Evolutionary conservation across 2,113 vertebrate species (phyloP).

Genomic region (Setophaga petechia): DNA sequence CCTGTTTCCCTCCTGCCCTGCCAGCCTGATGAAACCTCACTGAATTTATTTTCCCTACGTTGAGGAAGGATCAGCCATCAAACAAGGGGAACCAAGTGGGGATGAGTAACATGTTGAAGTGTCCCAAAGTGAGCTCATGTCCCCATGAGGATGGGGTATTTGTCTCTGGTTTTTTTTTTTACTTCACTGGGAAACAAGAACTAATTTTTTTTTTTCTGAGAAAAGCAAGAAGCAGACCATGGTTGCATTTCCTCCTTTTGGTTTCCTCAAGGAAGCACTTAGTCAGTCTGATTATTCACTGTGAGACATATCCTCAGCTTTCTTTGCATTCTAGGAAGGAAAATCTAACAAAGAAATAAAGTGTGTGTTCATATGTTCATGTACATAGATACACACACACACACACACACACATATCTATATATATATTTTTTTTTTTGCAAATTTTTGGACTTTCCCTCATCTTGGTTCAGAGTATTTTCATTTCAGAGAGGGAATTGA

Average conservation of each 20-base stretch:
- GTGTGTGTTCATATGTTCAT: accelerated
- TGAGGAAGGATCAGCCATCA: neutral
- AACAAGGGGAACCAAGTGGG: conserved; percentile 13
- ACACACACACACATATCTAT: accelerated
- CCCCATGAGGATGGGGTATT: neutral
- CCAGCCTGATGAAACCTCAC: neutral
- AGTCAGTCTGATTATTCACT: conserved; percentile 26
- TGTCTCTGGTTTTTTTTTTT: neutral
- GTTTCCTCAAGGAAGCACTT: conserved; percentile 26
- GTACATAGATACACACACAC: accelerated
- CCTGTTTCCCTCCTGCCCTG: neutral
- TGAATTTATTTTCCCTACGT: neutral
- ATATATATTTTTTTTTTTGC: neutral
- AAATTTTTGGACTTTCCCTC: neutral
- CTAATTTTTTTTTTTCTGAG: neutral
- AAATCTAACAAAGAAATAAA: neutral
- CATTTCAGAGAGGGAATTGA: neutral
- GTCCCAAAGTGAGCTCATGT: conserved; percentile 25
- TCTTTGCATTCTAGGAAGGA: conserved; percentile 44
- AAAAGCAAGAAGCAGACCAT: neutral
- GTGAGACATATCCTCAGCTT: neutral
- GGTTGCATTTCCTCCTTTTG: conserved; percentile 15
- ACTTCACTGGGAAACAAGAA: neutral
- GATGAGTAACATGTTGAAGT: neutral
- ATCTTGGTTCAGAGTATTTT: neutral